Evolutionary conservation across 2,888 invertebrate genomes (phyloP).

Genomic region (Melipona beecheii): DNA sequence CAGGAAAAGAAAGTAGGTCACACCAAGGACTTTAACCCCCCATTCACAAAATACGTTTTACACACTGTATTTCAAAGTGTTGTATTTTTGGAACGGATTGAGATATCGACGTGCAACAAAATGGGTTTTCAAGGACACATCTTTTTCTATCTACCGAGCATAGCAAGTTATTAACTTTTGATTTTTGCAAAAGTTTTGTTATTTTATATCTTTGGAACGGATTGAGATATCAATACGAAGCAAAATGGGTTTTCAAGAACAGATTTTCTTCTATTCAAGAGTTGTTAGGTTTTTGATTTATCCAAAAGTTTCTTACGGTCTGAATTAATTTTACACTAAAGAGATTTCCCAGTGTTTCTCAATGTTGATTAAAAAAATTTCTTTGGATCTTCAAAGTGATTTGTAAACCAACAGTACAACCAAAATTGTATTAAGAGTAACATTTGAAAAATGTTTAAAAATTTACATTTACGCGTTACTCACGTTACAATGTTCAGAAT

Average conservation of each 20-base stretch:
- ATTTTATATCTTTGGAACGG: not conserved
- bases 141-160: not conserved
- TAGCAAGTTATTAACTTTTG: not conserved
- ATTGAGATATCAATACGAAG: not conserved
- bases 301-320: not conserved
- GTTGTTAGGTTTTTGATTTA: not conserved
- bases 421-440: not conserved
- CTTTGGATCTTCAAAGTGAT: not conserved
- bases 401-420: no score
- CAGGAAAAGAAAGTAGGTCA: not conserved
- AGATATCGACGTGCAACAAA: not conserved
- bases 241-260: not conserved
- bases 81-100: not conserved
- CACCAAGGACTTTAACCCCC: not conserved
- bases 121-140: not conserved
- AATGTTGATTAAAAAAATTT: not conserved
- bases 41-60: not conserved
- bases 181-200: not conserved
- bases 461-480: conserved; percentile 60
- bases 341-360: not conserved
- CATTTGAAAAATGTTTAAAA: not conserved
- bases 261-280: not conserved
- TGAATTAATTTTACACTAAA: not conserved
- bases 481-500: conserved; percentile 86
- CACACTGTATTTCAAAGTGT: not conserved